Evolutionary conservation across 1,140 invertebrate genomes (phyloP), one percentile per base, ranked within the genome.

Genomic region (Amphibalanus amphitrite): DNA sequence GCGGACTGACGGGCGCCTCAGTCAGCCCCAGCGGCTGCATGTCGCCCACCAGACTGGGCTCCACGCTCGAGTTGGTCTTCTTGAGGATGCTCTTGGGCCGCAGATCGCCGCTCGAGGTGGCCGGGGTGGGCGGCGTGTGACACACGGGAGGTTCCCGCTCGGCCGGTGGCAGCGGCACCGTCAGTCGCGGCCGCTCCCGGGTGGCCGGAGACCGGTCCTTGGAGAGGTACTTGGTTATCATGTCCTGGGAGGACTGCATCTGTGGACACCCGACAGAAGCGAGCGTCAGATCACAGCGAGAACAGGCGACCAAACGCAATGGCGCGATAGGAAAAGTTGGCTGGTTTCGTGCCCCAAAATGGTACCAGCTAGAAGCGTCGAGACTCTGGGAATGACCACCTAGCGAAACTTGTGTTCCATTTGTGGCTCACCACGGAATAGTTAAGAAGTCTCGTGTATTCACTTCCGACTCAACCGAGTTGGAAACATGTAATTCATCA

Each of bases 11-110:
- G 15, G 33, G 33, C 4, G 33, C 4, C 4, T 38, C 33, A 15
- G 4, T 15, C 4, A 38, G 4, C 33, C 4, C 33, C 33, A 38
- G 33, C 33, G 33, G 33, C 4, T 38, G 33, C 33, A 38, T 4
- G 15, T 38, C 33, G 4, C 4, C 33, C 33, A 38, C 4, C 33
- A 38, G 15, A 69, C 76, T 73, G 28, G 75, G 75, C 68, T 78
- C 77, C 17, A 77, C 74, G 69, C 76, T 78, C 6, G 78, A 78
- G 70, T 78, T 77, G 38, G 76, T 77, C 70, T 78, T 78, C 72
- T 78, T 78, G 59, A 78, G 72, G 71, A 78, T 78, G 67, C 78
- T 77, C 72, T 78, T 78, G n/a, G 77, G 76, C 70, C 77, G 77
- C 33, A 75, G 73, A 0, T 76, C 75, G 33, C 25, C 33, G 33